phyloP scores from a whole-genome alignment of 2,113 vertebrate species.

The Loxodonta africana region DNA sequence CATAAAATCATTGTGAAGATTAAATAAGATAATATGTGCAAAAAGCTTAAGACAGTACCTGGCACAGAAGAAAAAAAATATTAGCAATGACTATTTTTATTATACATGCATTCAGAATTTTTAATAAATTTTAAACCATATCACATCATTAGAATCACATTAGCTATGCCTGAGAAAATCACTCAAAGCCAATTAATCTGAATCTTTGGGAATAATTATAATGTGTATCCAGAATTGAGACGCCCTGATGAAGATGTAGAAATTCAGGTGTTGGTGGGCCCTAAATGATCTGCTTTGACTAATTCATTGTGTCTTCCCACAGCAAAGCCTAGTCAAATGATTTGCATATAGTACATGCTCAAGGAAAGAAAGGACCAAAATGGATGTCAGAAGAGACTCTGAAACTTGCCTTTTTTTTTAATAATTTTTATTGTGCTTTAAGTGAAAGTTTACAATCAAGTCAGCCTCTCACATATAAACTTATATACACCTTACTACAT shows the following conservation, averaged over 20 bases:
- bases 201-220: neutral
- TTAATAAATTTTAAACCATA: slow-evolving; percentile 30
- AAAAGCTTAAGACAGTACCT: slow-evolving; percentile 9
- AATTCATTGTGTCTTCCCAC: neutral
- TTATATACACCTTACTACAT: too few relatives aligned
- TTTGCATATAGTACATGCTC: neutral
- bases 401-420: too few relatives aligned
- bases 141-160: neutral
- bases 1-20: neutral
- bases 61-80: neutral
- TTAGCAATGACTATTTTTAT: slow-evolving; percentile 5
- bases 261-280: neutral
- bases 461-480: too few relatives aligned
- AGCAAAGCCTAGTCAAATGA: neutral
- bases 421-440: too few relatives aligned
- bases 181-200: neutral
- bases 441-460: too few relatives aligned
- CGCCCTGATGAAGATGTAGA: neutral
- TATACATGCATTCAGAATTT: neutral
- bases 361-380: too few relatives aligned
- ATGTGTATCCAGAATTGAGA: slow-evolving; percentile 8
- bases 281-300: neutral
- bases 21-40: neutral
- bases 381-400: too few relatives aligned
- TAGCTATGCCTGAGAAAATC: slow-evolving; percentile 31